These are phyloP conservation scores for Poeciliopsis prolifica DNA, from an alignment of 2,113 vertebrate species.

Conservation along the genomic window DNA sequence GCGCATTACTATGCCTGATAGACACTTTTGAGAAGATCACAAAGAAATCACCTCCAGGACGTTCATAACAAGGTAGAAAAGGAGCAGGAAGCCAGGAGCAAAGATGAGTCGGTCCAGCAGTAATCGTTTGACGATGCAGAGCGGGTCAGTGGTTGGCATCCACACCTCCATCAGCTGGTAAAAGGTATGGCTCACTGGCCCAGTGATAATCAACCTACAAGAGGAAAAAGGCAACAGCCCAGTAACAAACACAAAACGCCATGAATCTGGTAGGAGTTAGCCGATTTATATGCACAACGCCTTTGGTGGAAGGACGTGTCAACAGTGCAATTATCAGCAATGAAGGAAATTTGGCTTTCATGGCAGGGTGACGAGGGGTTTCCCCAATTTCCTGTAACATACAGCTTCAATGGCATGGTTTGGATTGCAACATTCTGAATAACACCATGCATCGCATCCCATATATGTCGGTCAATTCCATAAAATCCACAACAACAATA, in stretches of 20 bases:
- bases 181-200: conserved; percentile 87
- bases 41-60: conserved; percentile 82
- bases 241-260: background rate
- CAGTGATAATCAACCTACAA: conserved; percentile 84
- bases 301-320: background rate
- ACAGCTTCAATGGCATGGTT: background rate
- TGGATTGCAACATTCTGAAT: background rate
- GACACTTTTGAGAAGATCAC: too few relatives aligned
- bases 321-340: background rate
- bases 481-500: background rate
- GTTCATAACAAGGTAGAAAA: conserved; percentile 88
- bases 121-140: conserved; percentile 82
- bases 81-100: conserved; percentile 83
- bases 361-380: background rate
- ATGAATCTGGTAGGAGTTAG: background rate
- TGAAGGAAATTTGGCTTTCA: background rate
- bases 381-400: too few relatives aligned
- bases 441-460: background rate
- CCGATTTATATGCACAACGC: background rate
- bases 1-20: background rate
- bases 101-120: conserved; percentile 86
- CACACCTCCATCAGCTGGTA: conserved; percentile 85
- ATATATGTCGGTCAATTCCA: background rate
- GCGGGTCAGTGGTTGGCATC: conserved; percentile 80
- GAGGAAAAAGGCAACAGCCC: background rate